A percentile compares a stretch with the other conserved stretches of the same genome.
phyloP scores from a whole-genome alignment of 1,140 invertebrate genomes.

The Lethrus apterus region DNA sequence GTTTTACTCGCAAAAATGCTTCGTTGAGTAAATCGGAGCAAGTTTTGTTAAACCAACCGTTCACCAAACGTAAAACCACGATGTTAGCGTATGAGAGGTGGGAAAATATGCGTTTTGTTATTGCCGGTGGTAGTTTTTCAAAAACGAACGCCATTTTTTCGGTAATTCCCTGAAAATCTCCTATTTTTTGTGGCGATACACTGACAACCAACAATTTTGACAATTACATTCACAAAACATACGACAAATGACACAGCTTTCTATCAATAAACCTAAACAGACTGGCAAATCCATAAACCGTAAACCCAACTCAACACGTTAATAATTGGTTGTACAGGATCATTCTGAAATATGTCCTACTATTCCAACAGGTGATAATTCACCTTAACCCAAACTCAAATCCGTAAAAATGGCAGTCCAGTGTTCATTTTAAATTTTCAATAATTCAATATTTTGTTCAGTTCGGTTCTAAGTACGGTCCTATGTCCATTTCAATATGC shows the following conservation, averaged over 20 bases:
- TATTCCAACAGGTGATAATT: too few relatives aligned
- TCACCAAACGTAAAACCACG: conserved; percentile 2
- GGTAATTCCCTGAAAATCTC: background rate
- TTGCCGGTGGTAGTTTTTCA: background rate
- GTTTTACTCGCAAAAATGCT: conserved; percentile 2
- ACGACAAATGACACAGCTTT: background rate
- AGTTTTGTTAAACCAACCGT: background rate
- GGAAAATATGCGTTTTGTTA: background rate
- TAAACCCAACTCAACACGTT: background rate
- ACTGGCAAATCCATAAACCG: too few relatives aligned
- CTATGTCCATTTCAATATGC: too few relatives aligned
- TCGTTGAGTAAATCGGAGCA: conserved; percentile 6
- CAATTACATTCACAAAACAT: conserved; percentile 2
- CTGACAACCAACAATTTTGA: conserved; percentile 3
- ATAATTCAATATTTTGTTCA: too few relatives aligned
- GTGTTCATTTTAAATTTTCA: too few relatives aligned
- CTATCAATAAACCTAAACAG: background rate
- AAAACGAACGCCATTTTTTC: conserved; percentile 2
- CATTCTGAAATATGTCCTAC: too few relatives aligned
- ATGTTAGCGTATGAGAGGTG: background rate
- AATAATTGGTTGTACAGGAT: background rate
- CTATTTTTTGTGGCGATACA: too few relatives aligned
- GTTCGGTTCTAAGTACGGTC: too few relatives aligned
- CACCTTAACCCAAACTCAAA: too few relatives aligned
- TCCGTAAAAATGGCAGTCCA: too few relatives aligned